Evolutionary conservation across 2,888 invertebrate genomes (phyloP), one percentile per base, ranked within the genome.

Genomic region (Blera fallax): DNA sequence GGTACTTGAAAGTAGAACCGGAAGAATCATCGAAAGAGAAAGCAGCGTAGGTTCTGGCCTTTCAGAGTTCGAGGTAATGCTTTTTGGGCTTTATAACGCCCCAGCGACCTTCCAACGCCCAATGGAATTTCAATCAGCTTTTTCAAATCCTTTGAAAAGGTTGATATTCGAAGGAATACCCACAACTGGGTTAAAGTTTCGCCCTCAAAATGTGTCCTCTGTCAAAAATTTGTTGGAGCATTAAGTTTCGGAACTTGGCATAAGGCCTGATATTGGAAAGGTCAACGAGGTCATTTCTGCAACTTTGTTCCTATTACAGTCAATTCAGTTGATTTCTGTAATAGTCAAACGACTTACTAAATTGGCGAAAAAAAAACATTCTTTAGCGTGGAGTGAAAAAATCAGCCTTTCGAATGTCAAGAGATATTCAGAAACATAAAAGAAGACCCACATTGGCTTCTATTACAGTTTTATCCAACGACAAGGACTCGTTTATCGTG

Each of bases 241-340:
- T 52, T 6, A 29, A 14, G 27, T 29, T 14, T 52, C 29, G 8
- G n/a, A 29, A 1, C n/a, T 14, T 29, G 18, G 52, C 1, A 27
- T 29, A 2, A 27, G 8, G 2, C 18, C 45, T 3, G 10, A 48
- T 10, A 18, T 0, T 5, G 11, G 21, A 21, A 48, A 48, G 6
- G 18, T 43, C 16, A 4, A 24, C 11, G 50, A 24, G 0, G 27
- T 50, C 14, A 2, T 45, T 45, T 45, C 10, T 74, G 16, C 64
- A 56, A 7, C 43, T 65, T 0, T 64, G 40, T 10, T 24, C 43
- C 3, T 74, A 74, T 16, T 64, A 52, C 32, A 14, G 45, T 74
- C 54, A 54, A 54, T 74, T 8, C 54, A 29, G 48, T 54, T 48
- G 21, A 58, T 76, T 2, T 65, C 65, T n/a, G 14, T 8, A 16